Conservation (phyloP, 2,888 invertebrate genomes). For the Acanthosoma haemorrhoidale region DNA sequence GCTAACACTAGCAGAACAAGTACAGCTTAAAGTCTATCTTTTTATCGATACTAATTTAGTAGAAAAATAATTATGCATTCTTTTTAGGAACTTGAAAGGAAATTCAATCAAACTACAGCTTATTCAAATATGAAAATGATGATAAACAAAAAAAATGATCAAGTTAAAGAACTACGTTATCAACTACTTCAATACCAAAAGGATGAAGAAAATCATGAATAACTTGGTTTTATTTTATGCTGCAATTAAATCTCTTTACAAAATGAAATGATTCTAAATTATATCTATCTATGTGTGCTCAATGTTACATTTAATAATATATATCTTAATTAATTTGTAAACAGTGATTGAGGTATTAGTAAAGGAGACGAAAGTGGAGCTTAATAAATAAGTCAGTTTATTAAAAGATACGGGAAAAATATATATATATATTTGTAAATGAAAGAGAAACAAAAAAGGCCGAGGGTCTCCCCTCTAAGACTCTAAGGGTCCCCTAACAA, state of each 20-base stretch:
- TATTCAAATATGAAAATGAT: constrained; percentile 55
- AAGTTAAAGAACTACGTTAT: constrained; percentile 47
- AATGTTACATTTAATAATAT: not conserved
- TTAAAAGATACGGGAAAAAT: constrained; percentile 26
- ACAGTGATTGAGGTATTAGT: not conserved
- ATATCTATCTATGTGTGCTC: too few relatives aligned
- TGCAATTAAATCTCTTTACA: not conserved
- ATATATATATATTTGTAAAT: constrained; percentile 16
- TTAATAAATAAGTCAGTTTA: constrained; percentile 17
- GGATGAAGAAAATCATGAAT: constrained; percentile 9
- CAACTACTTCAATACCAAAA: constrained; percentile 40
- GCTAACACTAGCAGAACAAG: constrained; percentile 51
- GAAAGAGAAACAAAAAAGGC: constrained; percentile 1
- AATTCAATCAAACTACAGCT: constrained; percentile 54
- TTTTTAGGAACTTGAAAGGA: constrained; percentile 52
- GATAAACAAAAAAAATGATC: constrained; percentile 53
- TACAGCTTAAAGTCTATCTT: constrained; percentile 38
- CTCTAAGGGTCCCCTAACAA: constrained; percentile 12
- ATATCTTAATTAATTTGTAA: not conserved
- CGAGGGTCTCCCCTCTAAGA: not conserved
- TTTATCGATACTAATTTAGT: not conserved
- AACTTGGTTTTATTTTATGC: not conserved
- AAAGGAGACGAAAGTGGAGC: constrained; percentile 8
- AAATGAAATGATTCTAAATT: not conserved
- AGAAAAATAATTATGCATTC: not conserved